Base-by-base conservation (phyloP, 2,113 vertebrate genomes). In the Grus americana region DNA sequence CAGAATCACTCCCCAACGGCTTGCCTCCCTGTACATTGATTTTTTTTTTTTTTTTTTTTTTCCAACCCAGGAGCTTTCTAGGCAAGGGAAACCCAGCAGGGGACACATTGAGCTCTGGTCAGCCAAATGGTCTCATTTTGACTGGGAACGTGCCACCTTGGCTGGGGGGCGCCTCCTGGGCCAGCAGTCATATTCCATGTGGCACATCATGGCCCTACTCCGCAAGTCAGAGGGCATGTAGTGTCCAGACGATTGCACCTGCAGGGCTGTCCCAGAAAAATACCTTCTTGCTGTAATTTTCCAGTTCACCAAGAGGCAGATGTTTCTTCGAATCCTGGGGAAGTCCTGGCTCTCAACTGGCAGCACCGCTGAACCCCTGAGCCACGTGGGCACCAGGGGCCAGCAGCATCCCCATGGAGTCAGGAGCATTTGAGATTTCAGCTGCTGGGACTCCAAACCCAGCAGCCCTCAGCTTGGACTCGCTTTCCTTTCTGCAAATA, bases 1-100 rank as follows among this genome's bases (percentile, higher is more conserved):
- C 23, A 2, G 0, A 9, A 62, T 62, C 4, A 0, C 20, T 71
- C 19, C 9, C 6, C 57, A 55, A 0, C 4, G 17, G 20, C 75
- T 38, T 71, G 42, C 32, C 4, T 55, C 58, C 76, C 26, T 46
- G n/a, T 16, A 44, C 13, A 9, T 11, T 24, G 38, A 29, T 15
- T 27, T 16, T 54, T 21, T 12, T 42, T 52, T 40, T 38, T 38
- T 40, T 38, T 38, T 58, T 40, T 80, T 71, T 63, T 61, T 34
- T 23, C 36, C 27, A 55, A 71, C 2, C 5, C 12, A 78, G 38
- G 14, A 62, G 14, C 16, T 74, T 80, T 70, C 38, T 38, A 65
- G 50, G 46, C 16, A 78, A 82, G 36, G 14, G 8, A 46, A 75
- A 58, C 12, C 4, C 23, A 70, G 22, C 30, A 74, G 42, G 5